Base-by-base conservation (phyloP, 2,888 invertebrate species). In the Lissocephala sabroskyi region DNA sequence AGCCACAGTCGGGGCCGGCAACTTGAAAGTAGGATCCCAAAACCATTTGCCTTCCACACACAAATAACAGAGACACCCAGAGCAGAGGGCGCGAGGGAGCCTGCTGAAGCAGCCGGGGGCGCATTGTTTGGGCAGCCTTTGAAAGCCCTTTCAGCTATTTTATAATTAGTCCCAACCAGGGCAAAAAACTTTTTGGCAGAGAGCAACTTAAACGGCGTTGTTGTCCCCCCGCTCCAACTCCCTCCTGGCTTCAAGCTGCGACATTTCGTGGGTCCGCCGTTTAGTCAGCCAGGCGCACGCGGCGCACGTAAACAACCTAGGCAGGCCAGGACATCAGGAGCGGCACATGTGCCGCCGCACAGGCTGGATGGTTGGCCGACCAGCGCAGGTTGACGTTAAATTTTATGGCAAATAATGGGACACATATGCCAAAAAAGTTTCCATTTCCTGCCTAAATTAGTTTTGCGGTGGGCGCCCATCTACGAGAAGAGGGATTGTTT, bases 161-260 rank as follows among this genome's bases (percentile, higher is more conserved):
- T 73, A 73, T 73, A 73, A 73, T 73, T 73, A 73, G 71, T 74
- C 66, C 70, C 71, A 70, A 75, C 56, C 74, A 73, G 63, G 76
- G 70, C 71, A 70, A 76, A 76, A 71, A 74, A 47, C 74, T 59
- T 73, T 74, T 66, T 73, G 64, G n/a, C n/a, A n/a, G 77, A 76
- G 62, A 76, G 64, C 74, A 73, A 70, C 71, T 73, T 70, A 76
- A 64, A 58, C 62, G 62, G 45, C 60, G 60, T 43, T 47, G 45
- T 30, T 35, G 47, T 5, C 23, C 23, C 23, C 23, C 23, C 23
- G 7, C 7, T 23, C 23, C 23, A 23, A 14, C 16, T 35, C 6
- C 35, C 16, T 10, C 13, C 14, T 14, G 11, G 33, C 33, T n/a
- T 10, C 13, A 35, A 35, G 35, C 16, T 13, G 35, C 35, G 35